phyloP scores from a whole-genome alignment of 1,140 invertebrate genomes.

The Tetragnatha versicolor region DNA sequence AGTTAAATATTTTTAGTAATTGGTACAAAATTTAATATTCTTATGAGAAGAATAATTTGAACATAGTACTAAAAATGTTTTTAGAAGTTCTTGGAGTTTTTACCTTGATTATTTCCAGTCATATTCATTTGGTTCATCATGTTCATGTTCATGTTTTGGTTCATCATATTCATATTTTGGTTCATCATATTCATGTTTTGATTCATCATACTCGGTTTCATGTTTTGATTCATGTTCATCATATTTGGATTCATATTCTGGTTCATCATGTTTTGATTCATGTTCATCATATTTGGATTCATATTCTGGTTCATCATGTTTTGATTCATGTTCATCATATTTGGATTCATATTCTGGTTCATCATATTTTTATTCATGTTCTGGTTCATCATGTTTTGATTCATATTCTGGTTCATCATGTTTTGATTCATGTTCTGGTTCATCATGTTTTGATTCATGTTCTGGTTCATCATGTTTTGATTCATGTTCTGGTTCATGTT shows the following conservation, averaged over 20 bases:
- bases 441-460: constrained; percentile 21
- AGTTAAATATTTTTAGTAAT: too few species aligned
- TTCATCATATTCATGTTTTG: background rate
- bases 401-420: constrained; percentile 15
- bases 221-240: constrained; percentile 13
- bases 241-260: background rate
- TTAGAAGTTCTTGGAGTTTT: too few species aligned
- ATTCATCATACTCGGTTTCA: too few species aligned
- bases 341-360: constrained; percentile 7
- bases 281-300: too few species aligned
- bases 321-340: background rate
- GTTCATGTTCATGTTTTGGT: too few species aligned
- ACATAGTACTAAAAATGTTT: too few species aligned
- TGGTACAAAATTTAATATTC: too few species aligned
- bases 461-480: background rate
- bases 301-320: background rate
- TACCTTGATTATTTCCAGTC: too few species aligned
- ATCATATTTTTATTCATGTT: constrained; percentile 26
- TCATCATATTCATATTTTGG: too few species aligned
- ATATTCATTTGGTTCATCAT: too few species aligned
- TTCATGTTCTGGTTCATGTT: background rate
- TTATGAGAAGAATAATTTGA: too few species aligned
- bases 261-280: background rate
- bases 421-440: constrained; percentile 21
- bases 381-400: constrained; percentile 7